Evolutionary conservation across 2,113 vertebrate species (phyloP).

Genomic region (Numenius arquata): DNA sequence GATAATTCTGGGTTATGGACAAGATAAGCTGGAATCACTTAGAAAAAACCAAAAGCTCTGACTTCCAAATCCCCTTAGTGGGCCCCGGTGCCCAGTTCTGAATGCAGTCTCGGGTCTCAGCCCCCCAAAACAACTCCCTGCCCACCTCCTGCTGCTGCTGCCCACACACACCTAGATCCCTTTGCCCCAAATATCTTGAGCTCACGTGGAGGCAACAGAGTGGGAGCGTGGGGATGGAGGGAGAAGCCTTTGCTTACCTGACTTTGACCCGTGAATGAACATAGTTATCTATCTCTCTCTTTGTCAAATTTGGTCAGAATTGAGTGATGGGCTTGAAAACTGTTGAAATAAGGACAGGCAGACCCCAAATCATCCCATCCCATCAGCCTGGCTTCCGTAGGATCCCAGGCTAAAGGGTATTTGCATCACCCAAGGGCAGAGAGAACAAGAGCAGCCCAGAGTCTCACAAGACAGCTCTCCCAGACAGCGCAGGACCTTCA

Average conservation of each 20-base stretch:
- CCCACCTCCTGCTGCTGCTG: not conserved
- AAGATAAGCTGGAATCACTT: not conserved
- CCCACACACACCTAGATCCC: not conserved
- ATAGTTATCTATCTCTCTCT: fast-evolving
- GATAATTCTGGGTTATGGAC: not conserved
- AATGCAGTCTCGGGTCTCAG: not conserved
- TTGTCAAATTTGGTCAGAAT: not conserved
- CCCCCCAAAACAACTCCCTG: not conserved
- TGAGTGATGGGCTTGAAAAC: not conserved
- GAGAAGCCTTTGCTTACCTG: not conserved
- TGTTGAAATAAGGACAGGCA: not conserved
- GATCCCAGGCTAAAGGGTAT: not conserved
- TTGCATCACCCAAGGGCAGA: not conserved
- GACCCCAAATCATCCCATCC: no score
- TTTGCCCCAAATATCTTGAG: not conserved
- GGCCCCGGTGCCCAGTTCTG: not conserved
- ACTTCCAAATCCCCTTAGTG: not conserved
- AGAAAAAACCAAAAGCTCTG: not conserved
- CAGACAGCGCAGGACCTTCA: not conserved
- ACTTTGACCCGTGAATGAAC: not conserved
- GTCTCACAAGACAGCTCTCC: not conserved
- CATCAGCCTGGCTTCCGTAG: not conserved
- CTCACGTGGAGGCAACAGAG: fast-evolving
- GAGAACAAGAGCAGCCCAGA: not conserved
- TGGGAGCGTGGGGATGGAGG: not conserved